These are phyloP conservation scores for Dryobotodes eremita DNA, from an alignment of 2,888 invertebrate genomes.

Conservation along the genomic window DNA sequence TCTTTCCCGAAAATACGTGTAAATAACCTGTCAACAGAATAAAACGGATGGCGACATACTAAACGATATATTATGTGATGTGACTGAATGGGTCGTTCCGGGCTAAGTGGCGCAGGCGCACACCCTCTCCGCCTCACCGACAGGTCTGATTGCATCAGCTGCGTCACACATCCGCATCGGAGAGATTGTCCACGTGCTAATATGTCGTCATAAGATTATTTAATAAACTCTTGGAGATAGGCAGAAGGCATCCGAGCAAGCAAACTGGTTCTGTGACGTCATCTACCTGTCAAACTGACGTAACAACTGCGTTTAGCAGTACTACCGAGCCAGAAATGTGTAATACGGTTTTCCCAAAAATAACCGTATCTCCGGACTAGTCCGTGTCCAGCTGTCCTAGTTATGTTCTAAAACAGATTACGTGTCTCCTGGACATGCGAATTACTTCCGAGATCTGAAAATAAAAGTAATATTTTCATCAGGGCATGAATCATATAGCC, in stretches of 20 bases:
- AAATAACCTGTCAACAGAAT: neutral
- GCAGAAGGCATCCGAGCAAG: neutral
- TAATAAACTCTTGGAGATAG: slow-evolving; percentile 4
- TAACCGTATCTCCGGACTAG: neutral
- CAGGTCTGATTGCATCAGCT: slow-evolving; percentile 46
- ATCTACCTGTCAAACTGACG: neutral
- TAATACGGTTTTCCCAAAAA: neutral
- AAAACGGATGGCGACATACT: slow-evolving; percentile 21
- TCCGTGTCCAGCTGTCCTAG: neutral
- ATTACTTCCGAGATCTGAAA: neutral
- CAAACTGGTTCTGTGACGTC: neutral
- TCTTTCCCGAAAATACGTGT: slow-evolving; percentile 1
- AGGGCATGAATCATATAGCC: no score
- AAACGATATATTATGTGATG: slow-evolving; percentile 11
- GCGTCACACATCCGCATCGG: slow-evolving; percentile 33
- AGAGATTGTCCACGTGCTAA: slow-evolving; percentile 33
- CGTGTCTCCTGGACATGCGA: neutral
- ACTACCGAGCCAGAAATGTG: neutral
- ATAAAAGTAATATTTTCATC: neutral
- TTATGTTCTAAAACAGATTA: neutral
- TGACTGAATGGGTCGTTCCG: slow-evolving; percentile 33
- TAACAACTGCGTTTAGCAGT: slow-evolving; percentile 1
- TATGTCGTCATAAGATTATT: slow-evolving; percentile 19
- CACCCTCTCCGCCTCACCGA: slow-evolving; percentile 12
- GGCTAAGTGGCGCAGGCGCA: slow-evolving; percentile 42